Percentiles rank a stretch among this genome's conserved stretches.
phyloP scores from a whole-genome alignment of 2,888 invertebrate genomes.

The Nephrotoma flavescens region DNA sequence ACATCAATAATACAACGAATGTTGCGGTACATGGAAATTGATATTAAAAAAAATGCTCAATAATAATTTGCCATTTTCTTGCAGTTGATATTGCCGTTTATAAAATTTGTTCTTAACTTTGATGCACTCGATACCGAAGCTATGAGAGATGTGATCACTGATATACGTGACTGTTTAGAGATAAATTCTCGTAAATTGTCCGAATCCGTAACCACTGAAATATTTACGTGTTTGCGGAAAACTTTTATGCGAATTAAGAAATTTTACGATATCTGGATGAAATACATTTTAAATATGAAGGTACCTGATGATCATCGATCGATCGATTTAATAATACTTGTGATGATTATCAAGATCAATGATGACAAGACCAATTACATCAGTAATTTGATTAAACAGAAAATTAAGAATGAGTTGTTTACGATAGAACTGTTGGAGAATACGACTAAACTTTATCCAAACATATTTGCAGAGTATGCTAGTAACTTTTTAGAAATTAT shows the following conservation, averaged over 20 bases:
- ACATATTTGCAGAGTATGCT: constrained; percentile 40
- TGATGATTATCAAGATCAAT: constrained; percentile 46
- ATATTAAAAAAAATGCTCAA: not conserved
- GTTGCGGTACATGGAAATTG: constrained; percentile 15
- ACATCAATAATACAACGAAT: constrained; percentile 22
- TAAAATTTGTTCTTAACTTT: constrained; percentile 23
- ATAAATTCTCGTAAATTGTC: not conserved
- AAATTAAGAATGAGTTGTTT: constrained; percentile 44
- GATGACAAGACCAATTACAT: constrained; percentile 44
- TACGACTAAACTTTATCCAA: constrained; percentile 38
- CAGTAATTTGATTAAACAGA: constrained; percentile 43
- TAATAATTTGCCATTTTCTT: not conserved
- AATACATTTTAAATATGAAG: constrained; percentile 18
- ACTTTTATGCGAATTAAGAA: constrained; percentile 25
- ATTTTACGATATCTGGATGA: constrained; percentile 27
- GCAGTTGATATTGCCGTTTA: constrained; percentile 17
- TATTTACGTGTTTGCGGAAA: constrained; percentile 23
- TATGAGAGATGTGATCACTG: constrained; percentile 20
- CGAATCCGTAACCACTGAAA: constrained; percentile 14
- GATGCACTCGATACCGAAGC: constrained; percentile 22
- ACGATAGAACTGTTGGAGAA: constrained; percentile 40
- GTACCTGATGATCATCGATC: constrained; percentile 25
- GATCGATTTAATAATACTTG: constrained; percentile 49
- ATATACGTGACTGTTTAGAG: constrained; percentile 23
- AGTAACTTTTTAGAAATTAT: constrained; percentile 39